A percentile compares a stretch with the other conserved stretches of the same genome.
Conservation (phyloP, 2,888 invertebrate species). For the Patella depressa region DNA sequence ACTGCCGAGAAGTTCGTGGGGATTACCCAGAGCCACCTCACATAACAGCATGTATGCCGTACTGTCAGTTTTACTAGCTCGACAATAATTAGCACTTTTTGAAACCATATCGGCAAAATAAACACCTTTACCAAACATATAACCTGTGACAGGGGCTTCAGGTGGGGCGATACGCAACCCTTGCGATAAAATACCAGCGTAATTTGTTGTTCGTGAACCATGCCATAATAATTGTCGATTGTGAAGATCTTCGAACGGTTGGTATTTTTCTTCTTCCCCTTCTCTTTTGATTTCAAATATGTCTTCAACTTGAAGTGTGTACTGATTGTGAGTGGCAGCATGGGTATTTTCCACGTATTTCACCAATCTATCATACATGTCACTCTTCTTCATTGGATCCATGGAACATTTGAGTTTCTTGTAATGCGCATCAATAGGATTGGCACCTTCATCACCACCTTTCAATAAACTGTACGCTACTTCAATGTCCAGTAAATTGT, state of each 20-base stretch:
- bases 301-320: slow-evolving; percentile 80
- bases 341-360: slow-evolving; percentile 93
- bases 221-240: slow-evolving; percentile 95
- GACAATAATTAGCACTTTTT: slow-evolving; percentile 97
- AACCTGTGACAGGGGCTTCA: slow-evolving; percentile 87
- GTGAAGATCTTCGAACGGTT: slow-evolving; percentile 86
- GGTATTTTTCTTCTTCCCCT: slow-evolving; percentile 78
- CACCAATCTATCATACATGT: slow-evolving; percentile 82
- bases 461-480: slow-evolving; percentile 91
- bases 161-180: slow-evolving; percentile 96
- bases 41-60: slow-evolving; percentile 91
- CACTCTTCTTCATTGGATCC: slow-evolving; percentile 78
- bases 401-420: slow-evolving; percentile 88
- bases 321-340: slow-evolving; percentile 87
- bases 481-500: slow-evolving; percentile 93
- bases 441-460: slow-evolving; percentile 73
- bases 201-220: slow-evolving; percentile 95
- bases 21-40: slow-evolving; percentile 93
- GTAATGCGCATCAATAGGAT: slow-evolving; percentile 88
- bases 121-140: slow-evolving; percentile 97
- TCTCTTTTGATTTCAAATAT: slow-evolving; percentile 71
- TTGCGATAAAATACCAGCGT: slow-evolving; percentile 89
- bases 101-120: slow-evolving; percentile 99
- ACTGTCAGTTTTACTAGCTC: slow-evolving; percentile 79
- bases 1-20: slow-evolving; percentile 82